Base-by-base conservation (phyloP, 2,113 vertebrate genomes). In the Cyprinodon brontotheroides region DNA sequence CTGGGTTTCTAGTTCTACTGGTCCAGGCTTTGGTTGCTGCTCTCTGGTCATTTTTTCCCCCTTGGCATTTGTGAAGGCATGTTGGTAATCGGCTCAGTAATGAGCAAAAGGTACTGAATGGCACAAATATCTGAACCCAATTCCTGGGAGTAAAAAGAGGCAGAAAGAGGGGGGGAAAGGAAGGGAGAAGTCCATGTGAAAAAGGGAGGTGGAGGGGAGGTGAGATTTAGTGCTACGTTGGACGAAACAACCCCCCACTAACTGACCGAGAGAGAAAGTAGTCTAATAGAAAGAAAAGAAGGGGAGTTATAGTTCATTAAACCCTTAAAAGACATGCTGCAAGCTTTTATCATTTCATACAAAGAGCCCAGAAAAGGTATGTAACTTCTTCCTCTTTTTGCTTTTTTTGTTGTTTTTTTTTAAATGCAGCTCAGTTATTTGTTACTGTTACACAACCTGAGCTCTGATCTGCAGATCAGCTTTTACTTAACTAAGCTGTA, bases 161-260 rank as follows among this genome's bases (percentile, higher is more conserved):
- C 15, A 75, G 62, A 40, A 78, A 62, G 73, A 61, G 78, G 68
- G 66, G 57, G 67, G 9, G 20, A 57, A 63, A 47, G 79, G 45
- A 61, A 60, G 53, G 65, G 77, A 72, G 79, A 45, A 81, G 65
- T 78, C 47, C 87, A 89, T 89, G 88, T 87, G 88, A 89, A 90
- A 87, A 53, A 89, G 84, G 37, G 87, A 86, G 89, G 87, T 87
- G 92, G 86, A 86, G 86, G 88, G 86, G 57, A 85, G 78, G 11
- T 68, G 86, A 92, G 93, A 93, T 94, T 93, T 94, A 93, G 90
- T 90, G 92, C 92, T 63, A 78, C 88, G 84, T 81, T 78, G 86
- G 87, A 91, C 91, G 91, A 89, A 92, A 89, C 89, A 91, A 92
- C 92, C 93, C 92, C 92, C 93, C 93, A 94, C 91, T 78, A 90